Percentiles rank a stretch among this genome's conserved stretches.
These are phyloP conservation scores for Bucco capensis DNA, from an alignment of 2,113 vertebrate genomes.

Conservation along the genomic window DNA sequence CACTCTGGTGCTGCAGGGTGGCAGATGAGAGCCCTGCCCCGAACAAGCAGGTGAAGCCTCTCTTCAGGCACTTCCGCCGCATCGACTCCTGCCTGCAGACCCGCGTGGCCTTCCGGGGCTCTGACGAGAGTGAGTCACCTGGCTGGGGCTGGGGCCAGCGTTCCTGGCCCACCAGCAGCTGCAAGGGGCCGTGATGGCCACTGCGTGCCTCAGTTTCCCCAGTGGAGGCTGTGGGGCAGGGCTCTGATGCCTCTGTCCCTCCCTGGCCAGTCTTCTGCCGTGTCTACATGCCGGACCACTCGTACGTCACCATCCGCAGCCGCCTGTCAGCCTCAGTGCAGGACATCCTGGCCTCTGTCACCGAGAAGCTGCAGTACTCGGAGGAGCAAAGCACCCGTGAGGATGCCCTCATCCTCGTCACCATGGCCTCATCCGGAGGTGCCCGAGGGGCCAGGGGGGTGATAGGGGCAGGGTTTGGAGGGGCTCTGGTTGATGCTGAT, in stretches of 20 bases:
- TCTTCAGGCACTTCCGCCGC: constrained; percentile 93
- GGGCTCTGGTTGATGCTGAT: rapidly evolving
- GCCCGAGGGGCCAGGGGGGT: not conserved
- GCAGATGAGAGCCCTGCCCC: constrained; percentile 84
- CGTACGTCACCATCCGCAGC: constrained; percentile 95
- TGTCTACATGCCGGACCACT: constrained; percentile 95
- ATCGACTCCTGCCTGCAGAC: constrained; percentile 96
- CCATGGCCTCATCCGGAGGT: constrained; percentile 91
- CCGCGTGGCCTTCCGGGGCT: constrained; percentile 92
- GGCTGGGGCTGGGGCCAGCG: not conserved
- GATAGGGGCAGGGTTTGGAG: not conserved
- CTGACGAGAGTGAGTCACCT: constrained; percentile 87
- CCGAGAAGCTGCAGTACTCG: constrained; percentile 93
- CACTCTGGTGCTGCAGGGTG: constrained; percentile 59
- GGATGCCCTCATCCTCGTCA: constrained; percentile 87
- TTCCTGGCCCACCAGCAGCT: rapidly evolving
- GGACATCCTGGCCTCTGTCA: constrained; percentile 91
- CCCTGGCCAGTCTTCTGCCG: constrained; percentile 88
- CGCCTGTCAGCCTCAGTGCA: constrained; percentile 93
- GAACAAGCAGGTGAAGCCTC: constrained; percentile 90
- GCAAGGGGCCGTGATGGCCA: rapidly evolving
- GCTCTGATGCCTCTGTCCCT: rapidly evolving
- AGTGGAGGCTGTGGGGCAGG: not conserved
- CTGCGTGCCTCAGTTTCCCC: not conserved
- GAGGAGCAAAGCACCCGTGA: constrained; percentile 86